Percentiles rank a stretch among this genome's conserved stretches.
These are phyloP conservation scores for Agriopis aurantiaria DNA, from an alignment of 2,888 invertebrate genomes.

Conservation along the genomic window DNA sequence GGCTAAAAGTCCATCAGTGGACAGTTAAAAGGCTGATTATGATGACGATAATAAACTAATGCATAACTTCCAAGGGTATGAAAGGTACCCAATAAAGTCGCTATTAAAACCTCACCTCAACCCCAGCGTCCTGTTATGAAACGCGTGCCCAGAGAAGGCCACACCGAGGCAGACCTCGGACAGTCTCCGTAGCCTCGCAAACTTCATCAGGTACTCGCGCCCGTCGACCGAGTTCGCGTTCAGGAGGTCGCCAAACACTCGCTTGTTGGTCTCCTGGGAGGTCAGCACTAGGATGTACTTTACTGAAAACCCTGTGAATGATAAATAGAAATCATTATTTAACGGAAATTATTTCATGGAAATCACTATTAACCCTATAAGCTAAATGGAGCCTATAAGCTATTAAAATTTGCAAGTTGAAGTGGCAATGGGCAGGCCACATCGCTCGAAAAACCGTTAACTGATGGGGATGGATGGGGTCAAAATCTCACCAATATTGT, in stretches of 20 bases:
- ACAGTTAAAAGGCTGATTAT: too few relatives aligned
- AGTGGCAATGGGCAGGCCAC: too few relatives aligned
- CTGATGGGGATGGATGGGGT: too few relatives aligned
- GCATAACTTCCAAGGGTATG: not conserved
- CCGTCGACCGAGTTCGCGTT: slow-evolving; percentile 65
- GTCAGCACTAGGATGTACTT: slow-evolving; percentile 81
- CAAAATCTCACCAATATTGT: slow-evolving; percentile 76
- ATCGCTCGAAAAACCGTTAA: too few relatives aligned
- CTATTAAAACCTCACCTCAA: slow-evolving; percentile 60
- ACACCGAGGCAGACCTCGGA: slow-evolving; percentile 84
- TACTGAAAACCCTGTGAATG: slow-evolving; percentile 76
- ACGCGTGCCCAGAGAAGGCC: slow-evolving; percentile 83
- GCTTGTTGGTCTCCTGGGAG: slow-evolving; percentile 70
- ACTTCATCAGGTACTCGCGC: slow-evolving; percentile 71
- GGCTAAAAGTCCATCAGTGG: too few relatives aligned
- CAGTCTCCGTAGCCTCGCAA: slow-evolving; percentile 74
- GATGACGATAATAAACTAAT: too few relatives aligned
- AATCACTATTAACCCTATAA: too few relatives aligned
- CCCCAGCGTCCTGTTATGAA: slow-evolving; percentile 77
- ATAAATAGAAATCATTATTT: not conserved
- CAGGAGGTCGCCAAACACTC: slow-evolving; percentile 72
- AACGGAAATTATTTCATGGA: too few relatives aligned
- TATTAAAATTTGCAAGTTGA: too few relatives aligned
- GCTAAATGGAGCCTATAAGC: too few relatives aligned
- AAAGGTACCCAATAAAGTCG: too few relatives aligned